phyloP scores from a whole-genome alignment of 2,888 invertebrate species.

The Caenorhabditis panamensis region DNA sequence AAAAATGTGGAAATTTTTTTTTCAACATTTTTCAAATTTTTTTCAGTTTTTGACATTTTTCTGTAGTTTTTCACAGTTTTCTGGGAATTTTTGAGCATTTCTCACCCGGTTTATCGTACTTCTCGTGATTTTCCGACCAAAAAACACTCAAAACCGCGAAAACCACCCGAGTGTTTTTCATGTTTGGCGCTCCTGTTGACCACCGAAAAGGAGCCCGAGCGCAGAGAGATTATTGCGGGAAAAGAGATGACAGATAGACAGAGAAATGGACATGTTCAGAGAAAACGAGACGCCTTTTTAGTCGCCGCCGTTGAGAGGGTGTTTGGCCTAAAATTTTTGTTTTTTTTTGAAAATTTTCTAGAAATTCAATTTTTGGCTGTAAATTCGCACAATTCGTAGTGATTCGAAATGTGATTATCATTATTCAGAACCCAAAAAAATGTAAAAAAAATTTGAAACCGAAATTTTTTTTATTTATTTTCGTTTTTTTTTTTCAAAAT shows the following conservation, averaged over 20 bases:
- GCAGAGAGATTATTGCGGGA: neutral
- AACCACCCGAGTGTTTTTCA: neutral
- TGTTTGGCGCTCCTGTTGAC: constrained; percentile 16
- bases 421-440: too few species aligned
- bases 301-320: neutral
- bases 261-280: neutral
- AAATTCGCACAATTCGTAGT: too few species aligned
- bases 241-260: constrained; percentile 20
- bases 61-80: neutral
- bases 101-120: too few species aligned
- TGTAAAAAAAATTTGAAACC: too few species aligned
- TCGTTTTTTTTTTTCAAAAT: constrained; percentile 1
- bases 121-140: neutral
- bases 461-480: too few species aligned
- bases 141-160: constrained; percentile 6
- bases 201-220: constrained; percentile 40
- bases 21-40: too few species aligned
- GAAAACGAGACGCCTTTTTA: constrained; percentile 8
- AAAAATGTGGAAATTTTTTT: too few species aligned
- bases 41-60: too few species aligned
- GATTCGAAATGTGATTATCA: too few species aligned
- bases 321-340: neutral
- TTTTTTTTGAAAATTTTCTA: neutral
- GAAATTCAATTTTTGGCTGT: neutral
- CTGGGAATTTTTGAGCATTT: neutral